Base-by-base conservation (phyloP, 1,140 invertebrate species). In the Hylyphantes graminicola region DNA sequence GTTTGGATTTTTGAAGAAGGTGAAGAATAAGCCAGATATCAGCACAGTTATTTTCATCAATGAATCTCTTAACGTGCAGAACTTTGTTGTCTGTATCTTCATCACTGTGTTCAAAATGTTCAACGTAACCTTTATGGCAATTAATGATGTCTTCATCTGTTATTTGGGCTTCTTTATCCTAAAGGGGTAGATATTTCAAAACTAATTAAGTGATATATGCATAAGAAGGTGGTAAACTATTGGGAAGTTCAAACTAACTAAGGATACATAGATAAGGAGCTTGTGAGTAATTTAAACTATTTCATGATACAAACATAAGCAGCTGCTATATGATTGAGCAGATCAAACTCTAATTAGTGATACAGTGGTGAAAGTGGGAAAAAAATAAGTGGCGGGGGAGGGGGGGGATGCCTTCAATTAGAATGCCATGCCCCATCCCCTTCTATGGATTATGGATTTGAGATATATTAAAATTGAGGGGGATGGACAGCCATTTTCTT, bases 21-120 rank as follows among this genome's bases (percentile, higher is more conserved):
- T 63, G 10, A 19, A 21, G 35, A 19, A 75, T 64, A 10, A 70
- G 13, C 54, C 54, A 75, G 0, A 75, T 48, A 55, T 83, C 72
- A 64, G 59, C 15, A 57, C 51, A 83, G 48, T 83, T 83, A 51
- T 75, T 83, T 67, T 75, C 48, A 17, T 65, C 48, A 10, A 83
- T 65, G n/a, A 83, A 83, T 17, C 57, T 21, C 59, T 83, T 67
- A 12, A 75, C 13, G 12, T 13, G 13, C 48, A 65, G 13, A 17
- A 65, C 51, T 55, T 6, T 13, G 13, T 74, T 19, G 8, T 55
- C 48, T 53, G 13, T 19, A 13, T 19, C 21, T 15, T 53, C 3
- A 19, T 63, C 48, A 11, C 15, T 53, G 8, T 7, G 35, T 13
- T 51, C 8, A 53, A 72, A 82, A 1, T 53, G 53, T 8, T 73